Evolutionary conservation across 1,140 invertebrate genomes (phyloP), one percentile per base, ranked within the genome.

Genomic region (Lutraria rhynchaena): DNA sequence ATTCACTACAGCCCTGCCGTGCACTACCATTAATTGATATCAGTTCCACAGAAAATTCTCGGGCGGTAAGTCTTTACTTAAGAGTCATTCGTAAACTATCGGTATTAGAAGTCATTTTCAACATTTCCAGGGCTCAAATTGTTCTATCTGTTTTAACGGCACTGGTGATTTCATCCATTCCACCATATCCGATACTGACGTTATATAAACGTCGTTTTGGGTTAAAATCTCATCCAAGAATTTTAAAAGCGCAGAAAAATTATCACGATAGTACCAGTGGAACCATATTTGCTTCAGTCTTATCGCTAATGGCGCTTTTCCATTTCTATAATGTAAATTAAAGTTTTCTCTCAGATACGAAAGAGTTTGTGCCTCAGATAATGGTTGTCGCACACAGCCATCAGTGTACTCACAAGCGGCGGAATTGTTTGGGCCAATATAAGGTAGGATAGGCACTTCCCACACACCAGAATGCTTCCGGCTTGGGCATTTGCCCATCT

Each of bases 271-370:
- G 53, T 81, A 85, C 78, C 81, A 83, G 46, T 87, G 84, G 35
- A 89, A 89, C 88, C 88, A 89, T 19, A 82, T 83, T 31, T 87
- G 85, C 41, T 78, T 85, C 29, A 89, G 70, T 57, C 85, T 81
- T 35, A 89, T 81, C 24, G 86, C 87, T 60, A 87, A 88, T 1
- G 88, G 88, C 3, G 87, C 82, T 29, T 67, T 83, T 51, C 87
- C 87, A 22, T 37, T 57, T 55, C 74, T 81, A 51, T 88, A 88
- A 70, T 87, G 83, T 35, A 55, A 49, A 46, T 84, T 71, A 81
- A 89, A 89, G 55, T 89, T 89, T 5, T 86, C 46, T 70, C 81
- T 67, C 13, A 89, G 67, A 71, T 77, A 88, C 0, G 85, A 46
- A 3, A 65, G 58, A 13, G 87, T 88, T 31, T 87, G 71, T 44